Evolutionary conservation across 2,797 vertebrate species (phyloP), one percentile per base, ranked within the genome.

Genomic region (Muscicapa comitata): DNA sequence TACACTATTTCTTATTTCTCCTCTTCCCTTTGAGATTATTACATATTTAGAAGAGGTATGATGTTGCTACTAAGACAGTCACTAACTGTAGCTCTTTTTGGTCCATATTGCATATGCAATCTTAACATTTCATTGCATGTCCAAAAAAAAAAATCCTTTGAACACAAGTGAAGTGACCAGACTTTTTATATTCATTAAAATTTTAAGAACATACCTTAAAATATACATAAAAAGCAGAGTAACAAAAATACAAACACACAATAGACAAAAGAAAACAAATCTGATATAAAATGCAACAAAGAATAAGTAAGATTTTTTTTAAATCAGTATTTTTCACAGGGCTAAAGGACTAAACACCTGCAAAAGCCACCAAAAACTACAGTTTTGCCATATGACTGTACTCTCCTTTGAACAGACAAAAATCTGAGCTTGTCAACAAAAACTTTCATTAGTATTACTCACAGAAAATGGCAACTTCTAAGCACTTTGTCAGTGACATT

Each of bases 31-130:
- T 28, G 48, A 77, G 29, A 43, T 61, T 50, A 54, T 47, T 40
- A 58, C 12, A 12, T 3, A 54, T 18, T 11, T 21, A 81, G 51
- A 86, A 81, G 13, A 71, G 18, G 9, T 78, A 45, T 9, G 75
- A 61, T 0, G 0, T 11, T 40, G 25, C 31, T 55, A 58, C 48
- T 57, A 40, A 77, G 17, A 24, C 37, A 65, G 23, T 33, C 19
- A 37, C 7, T 54, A 62, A 33, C 2, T 51, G 17, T 19, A 67
- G 33, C 21, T 61, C 12, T 31, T 38, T 78, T 31, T 50, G 17
- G 33, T 75, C 29, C 18, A 59, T 76, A 68, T 12, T 40, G 9
- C 53, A 26, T 13, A 42, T 15, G 13, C 10, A 66, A 43, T 51
- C 35, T 55, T 66, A 51, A 70, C 42, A 91, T 63, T 31, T 37